A percentile compares a stretch with the other conserved stretches of the same genome.
Conservation (phyloP, 1,140 invertebrate genomes). For the Brachionus asplanchnoidis region DNA sequence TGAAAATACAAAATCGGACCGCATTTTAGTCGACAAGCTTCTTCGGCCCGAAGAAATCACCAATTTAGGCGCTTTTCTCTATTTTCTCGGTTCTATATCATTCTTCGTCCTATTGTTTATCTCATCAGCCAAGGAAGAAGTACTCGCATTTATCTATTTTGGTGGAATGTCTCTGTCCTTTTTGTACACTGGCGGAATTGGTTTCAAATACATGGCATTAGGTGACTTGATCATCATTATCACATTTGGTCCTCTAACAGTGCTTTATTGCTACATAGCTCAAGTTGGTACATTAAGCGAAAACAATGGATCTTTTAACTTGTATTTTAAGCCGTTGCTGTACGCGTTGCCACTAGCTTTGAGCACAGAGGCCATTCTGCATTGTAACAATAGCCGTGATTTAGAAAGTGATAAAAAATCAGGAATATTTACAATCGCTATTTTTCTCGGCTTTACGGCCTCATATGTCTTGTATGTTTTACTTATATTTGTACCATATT, state of each 20-base stretch:
- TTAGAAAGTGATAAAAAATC: constrained; percentile 75
- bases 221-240: constrained; percentile 82
- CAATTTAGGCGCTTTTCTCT: constrained; percentile 76
- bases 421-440: constrained; percentile 84
- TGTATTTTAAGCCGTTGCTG: constrained; percentile 63
- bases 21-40: constrained; percentile 83
- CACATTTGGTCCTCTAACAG: constrained; percentile 86
- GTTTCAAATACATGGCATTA: constrained; percentile 83
- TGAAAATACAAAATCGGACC: constrained; percentile 72
- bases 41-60: constrained; percentile 78
- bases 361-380: constrained; percentile 88
- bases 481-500: constrained; percentile 82
- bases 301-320: background rate
- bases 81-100: constrained; percentile 77
- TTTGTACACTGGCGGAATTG: constrained; percentile 73
- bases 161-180: constrained; percentile 78
- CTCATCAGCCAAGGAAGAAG: constrained; percentile 84
- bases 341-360: constrained; percentile 87
- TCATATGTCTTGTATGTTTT: constrained; percentile 85
- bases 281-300: constrained; percentile 72
- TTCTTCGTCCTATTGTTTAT: constrained; percentile 73
- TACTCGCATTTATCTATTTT: constrained; percentile 86
- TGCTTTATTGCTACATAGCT: constrained; percentile 85
- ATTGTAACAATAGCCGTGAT: constrained; percentile 88
- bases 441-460: constrained; percentile 80